These are phyloP conservation scores for Synanthedon tipuliformis DNA, from an alignment of 2,888 invertebrate genomes.

Conservation along the genomic window DNA sequence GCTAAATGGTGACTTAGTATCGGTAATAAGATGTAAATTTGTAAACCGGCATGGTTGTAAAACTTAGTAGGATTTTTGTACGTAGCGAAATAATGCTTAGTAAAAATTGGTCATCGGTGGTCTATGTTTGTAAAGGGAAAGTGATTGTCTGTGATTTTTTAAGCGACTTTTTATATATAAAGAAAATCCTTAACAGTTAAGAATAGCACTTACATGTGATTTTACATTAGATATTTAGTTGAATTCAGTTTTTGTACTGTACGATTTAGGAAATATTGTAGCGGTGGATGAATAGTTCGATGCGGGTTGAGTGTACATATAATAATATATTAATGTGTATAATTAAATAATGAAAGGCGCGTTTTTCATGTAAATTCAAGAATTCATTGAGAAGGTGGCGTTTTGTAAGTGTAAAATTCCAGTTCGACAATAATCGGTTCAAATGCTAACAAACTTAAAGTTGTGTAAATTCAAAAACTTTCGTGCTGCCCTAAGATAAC, in stretches of 20 bases:
- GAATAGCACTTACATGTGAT: slow-evolving; percentile 71
- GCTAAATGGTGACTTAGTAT: slow-evolving; percentile 32
- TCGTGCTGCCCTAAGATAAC: too few relatives aligned
- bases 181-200: slow-evolving; percentile 66
- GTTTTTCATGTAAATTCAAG: too few relatives aligned
- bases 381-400: too few relatives aligned
- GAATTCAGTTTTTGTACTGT: slow-evolving; percentile 59
- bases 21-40: slow-evolving; percentile 34
- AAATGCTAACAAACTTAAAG: too few relatives aligned
- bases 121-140: slow-evolving; percentile 67
- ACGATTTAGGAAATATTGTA: slow-evolving; percentile 29
- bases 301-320: slow-evolving; percentile 27
- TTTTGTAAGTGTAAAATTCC: too few relatives aligned
- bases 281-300: slow-evolving; percentile 35
- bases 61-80: slow-evolving; percentile 68
- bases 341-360: not conserved
- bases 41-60: slow-evolving; percentile 68
- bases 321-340: not conserved
- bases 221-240: slow-evolving; percentile 66
- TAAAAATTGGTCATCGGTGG: slow-evolving; percentile 60
- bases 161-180: slow-evolving; percentile 71
- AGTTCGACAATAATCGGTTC: too few relatives aligned
- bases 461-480: too few relatives aligned
- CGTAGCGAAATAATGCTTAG: slow-evolving; percentile 65
- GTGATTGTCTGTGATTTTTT: slow-evolving; percentile 73